Evolutionary conservation across 1,140 invertebrate genomes (phyloP).

Genomic region (Copidosoma floridanum): DNA sequence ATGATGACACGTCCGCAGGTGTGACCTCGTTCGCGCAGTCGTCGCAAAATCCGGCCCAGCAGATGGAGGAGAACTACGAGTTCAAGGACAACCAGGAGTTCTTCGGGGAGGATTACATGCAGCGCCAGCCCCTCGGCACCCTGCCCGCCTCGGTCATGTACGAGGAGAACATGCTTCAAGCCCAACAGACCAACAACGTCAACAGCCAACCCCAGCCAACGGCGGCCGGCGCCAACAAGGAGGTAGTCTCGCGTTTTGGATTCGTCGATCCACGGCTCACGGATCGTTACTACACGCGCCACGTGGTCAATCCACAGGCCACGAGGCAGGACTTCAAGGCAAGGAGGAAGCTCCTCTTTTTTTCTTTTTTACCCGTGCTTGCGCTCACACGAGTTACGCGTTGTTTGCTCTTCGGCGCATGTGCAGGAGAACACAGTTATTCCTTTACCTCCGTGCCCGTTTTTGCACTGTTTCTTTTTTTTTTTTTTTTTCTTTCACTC

Average conservation of each 20-base stretch:
- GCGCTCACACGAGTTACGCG: no score
- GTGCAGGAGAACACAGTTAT: no score
- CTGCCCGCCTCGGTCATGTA: slow-evolving; percentile 54
- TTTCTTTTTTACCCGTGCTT: no score
- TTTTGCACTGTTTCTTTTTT: no score
- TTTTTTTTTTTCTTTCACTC: no score
- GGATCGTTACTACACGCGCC: slow-evolving; percentile 50
- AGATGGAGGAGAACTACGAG: slow-evolving; percentile 64
- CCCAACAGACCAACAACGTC: slow-evolving; percentile 39
- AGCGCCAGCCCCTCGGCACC: slow-evolving; percentile 45
- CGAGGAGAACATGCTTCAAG: slow-evolving; percentile 48
- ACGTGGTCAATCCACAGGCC: slow-evolving; percentile 42
- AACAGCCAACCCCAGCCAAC: no score
- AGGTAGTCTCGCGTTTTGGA: slow-evolving; percentile 47
- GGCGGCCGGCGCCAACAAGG: no score
- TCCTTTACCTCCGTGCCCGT: no score
- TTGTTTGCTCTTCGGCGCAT: no score
- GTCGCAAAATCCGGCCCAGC: slow-evolving; percentile 42
- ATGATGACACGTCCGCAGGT: slow-evolving; percentile 44
- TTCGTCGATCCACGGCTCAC: slow-evolving; percentile 44
- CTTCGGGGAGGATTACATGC: slow-evolving; percentile 49
- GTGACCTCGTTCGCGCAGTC: slow-evolving; percentile 56
- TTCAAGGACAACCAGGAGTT: slow-evolving; percentile 61
- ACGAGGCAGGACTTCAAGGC: slow-evolving; percentile 60
- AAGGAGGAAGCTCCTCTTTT: neutral